Evolutionary conservation across 2,888 invertebrate species (phyloP).

Genomic region (Melinaea menophilus): DNA sequence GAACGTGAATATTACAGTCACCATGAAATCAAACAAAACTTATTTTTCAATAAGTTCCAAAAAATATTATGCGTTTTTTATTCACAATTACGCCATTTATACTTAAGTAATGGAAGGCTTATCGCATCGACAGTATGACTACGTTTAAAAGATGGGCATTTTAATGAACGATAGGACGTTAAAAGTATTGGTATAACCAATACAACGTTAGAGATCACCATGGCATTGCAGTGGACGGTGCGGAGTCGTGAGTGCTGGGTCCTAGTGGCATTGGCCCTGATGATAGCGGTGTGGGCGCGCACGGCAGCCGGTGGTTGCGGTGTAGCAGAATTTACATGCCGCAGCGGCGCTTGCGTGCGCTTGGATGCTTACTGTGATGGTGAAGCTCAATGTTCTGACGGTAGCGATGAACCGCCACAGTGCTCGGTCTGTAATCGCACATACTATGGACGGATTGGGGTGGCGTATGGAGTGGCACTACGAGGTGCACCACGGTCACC

Average conservation of each 20-base stretch:
- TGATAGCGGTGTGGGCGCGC: conserved; percentile 53
- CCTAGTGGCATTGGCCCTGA: conserved; percentile 19
- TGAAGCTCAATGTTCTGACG: conserved; percentile 89
- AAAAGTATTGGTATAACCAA: conserved; percentile 3
- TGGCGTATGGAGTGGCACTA: conserved; percentile 87
- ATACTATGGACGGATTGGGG: conserved; percentile 91
- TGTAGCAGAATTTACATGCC: conserved; percentile 60
- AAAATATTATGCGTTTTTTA: neutral
- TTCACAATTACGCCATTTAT: neutral
- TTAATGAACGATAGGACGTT: conserved; percentile 16
- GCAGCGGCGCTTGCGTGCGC: conserved; percentile 86
- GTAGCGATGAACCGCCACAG: conserved; percentile 89
- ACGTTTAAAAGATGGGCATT: conserved; percentile 12
- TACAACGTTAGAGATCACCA: conserved; percentile 4
- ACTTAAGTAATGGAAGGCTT: neutral
- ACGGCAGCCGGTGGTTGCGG: conserved; percentile 60
- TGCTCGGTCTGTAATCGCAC: conserved; percentile 94
- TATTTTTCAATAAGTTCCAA: no score
- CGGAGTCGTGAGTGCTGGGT: conserved; percentile 9
- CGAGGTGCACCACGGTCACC: conserved; percentile 87
- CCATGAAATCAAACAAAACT: conserved; percentile 5
- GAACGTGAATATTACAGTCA: neutral
- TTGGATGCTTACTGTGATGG: conserved; percentile 93
- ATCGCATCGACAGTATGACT: neutral
- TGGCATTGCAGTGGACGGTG: conserved; percentile 6